Base-by-base conservation (phyloP, 2,113 vertebrate species). In the Gobio gobio region DNA sequence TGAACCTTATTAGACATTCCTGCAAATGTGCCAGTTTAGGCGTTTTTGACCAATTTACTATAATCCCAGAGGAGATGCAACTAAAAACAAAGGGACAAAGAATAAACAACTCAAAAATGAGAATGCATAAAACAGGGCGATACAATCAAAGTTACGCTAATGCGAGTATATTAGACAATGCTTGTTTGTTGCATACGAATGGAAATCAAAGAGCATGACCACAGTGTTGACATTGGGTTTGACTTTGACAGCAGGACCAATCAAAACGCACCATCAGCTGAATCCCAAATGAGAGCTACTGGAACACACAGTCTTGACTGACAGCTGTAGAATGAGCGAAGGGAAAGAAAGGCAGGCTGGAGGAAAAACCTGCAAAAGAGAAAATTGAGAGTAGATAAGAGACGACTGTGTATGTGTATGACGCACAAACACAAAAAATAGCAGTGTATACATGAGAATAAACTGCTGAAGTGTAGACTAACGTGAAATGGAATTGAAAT, bases 161-260 rank as follows among this genome's bases (percentile, higher is more conserved):
- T 51, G 63, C 14, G 1, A 47, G 59, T 26, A 45, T 66, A 81
- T 68, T 68, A 68, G 24, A 58, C 36, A 49, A 58, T 36, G 12
- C 22, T 18, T 73, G 66, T 83, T 83, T 83, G 47, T 83, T 54
- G 61, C 79, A 81, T 81, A 29, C 10, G 10, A 61, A 81, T 68
- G 61, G 10, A 51, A 81, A 68, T 36, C 45, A 68, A 24, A 56
- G 20, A 18, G 81, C 81, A 72, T 70, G 33, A 72, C 81, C 47
- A 22, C 49, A 24, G 20, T 54, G 81, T 72, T 83, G 81, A 83
- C 81, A 83, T 72, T 83, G 81, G 81, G 10, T 72, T 83, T 56
- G 81, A 83, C 81, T 54, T 83, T 83, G 66, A 83, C 51, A 58
- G 66, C 61, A 68, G 61, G 79, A 68, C 81, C 81, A 83, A 83